A percentile compares a stretch with the other conserved stretches of the same genome.
phyloP scores from a whole-genome alignment of 2,888 invertebrate genomes.

The Heliconius hortense region DNA sequence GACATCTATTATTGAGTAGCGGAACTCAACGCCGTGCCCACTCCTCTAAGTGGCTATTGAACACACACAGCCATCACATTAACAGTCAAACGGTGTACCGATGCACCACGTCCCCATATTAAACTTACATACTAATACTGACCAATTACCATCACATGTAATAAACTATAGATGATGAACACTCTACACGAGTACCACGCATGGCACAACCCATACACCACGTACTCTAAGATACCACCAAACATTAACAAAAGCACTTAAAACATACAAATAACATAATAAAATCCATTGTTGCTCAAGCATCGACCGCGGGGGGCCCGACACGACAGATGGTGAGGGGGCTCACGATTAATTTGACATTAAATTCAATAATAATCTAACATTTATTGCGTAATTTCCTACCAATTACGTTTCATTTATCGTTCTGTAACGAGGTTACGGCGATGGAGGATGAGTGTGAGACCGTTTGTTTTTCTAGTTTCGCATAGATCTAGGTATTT shows the following conservation, averaged over 20 bases:
- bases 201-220: not conserved
- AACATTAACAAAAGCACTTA: slow-evolving; percentile 42
- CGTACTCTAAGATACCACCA: slow-evolving; percentile 9
- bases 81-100: too few relatives aligned
- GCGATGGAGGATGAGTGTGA: slow-evolving; percentile 50
- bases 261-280: slow-evolving; percentile 49
- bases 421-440: slow-evolving; percentile 74
- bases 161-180: not conserved
- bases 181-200: slow-evolving; percentile 1
- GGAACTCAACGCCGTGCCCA: too few relatives aligned
- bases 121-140: not conserved
- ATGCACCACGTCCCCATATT: not conserved
- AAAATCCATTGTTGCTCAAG: slow-evolving; percentile 51
- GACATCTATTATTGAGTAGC: too few relatives aligned
- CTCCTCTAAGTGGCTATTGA: too few relatives aligned
- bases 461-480: slow-evolving; percentile 44
- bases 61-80: too few relatives aligned
- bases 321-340: slow-evolving; percentile 75
- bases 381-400: slow-evolving; percentile 82
- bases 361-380: slow-evolving; percentile 81
- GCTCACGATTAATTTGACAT: slow-evolving; percentile 78
- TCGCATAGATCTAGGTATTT: not conserved
- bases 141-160: not conserved
- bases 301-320: slow-evolving; percentile 44
- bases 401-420: slow-evolving; percentile 80